Conservation (phyloP, 2,797 vertebrate genomes). For the Scyliorhinus canicula region DNA sequence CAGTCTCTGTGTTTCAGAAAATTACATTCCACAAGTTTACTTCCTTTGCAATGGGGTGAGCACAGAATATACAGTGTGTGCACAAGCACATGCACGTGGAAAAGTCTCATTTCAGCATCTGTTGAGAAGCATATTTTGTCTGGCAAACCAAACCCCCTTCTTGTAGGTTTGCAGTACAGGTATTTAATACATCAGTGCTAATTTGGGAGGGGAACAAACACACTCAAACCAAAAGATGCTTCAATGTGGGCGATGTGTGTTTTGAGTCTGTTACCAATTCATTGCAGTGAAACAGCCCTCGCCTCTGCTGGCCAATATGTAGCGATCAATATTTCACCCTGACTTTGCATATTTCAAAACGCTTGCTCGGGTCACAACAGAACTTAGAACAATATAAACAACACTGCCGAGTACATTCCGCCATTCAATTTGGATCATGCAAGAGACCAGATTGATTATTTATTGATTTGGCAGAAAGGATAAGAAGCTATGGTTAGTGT, state of each 20-base stretch:
- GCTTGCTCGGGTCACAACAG: background rate
- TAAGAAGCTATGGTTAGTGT: too few species aligned
- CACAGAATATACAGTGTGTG: background rate
- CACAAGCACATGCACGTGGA: background rate
- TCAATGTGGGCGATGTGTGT: background rate
- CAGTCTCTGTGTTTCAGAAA: background rate
- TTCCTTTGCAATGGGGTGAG: background rate
- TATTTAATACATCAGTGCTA: background rate
- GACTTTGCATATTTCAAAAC: background rate
- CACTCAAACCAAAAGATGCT: background rate
- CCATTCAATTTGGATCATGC: background rate
- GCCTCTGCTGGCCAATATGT: background rate
- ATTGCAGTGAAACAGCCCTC: background rate
- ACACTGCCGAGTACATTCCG: background rate
- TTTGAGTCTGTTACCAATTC: background rate
- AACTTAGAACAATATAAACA: background rate
- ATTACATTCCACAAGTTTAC: background rate
- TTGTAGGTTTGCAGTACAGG: background rate
- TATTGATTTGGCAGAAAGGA: background rate
- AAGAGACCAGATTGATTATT: background rate
- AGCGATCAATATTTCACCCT: background rate
- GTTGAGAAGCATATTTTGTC: background rate
- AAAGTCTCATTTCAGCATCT: too few species aligned
- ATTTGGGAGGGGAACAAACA: background rate
- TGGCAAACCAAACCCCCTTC: background rate